A percentile compares a stretch with the other conserved stretches of the same genome.
Evolutionary conservation across 2,888 invertebrate species (phyloP).

Genomic region (Anoplius nigerrimus): DNA sequence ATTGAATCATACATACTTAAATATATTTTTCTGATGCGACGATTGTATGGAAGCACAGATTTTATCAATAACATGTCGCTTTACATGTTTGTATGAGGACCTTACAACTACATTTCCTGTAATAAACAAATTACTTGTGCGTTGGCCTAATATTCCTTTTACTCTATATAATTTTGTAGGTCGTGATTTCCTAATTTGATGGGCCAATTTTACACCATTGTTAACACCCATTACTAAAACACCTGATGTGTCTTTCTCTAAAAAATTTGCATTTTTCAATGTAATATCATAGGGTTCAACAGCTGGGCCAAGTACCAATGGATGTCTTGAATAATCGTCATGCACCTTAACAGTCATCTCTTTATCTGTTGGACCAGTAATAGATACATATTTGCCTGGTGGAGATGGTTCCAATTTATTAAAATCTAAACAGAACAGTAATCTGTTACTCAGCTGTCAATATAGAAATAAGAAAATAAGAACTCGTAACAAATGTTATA

Average conservation of each 20-base stretch:
- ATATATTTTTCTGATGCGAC: conserved; percentile 91
- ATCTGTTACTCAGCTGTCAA: neutral
- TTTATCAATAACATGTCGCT: conserved; percentile 82
- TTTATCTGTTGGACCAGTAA: conserved; percentile 81
- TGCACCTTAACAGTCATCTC: conserved; percentile 78
- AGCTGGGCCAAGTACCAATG: conserved; percentile 85
- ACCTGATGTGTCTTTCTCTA: conserved; percentile 84
- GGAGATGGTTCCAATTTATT: conserved; percentile 82
- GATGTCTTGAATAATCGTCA: conserved; percentile 85
- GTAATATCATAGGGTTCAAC: conserved; percentile 83
- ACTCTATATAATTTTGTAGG: conserved; percentile 84
- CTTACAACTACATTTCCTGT: conserved; percentile 84
- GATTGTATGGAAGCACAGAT: conserved; percentile 89
- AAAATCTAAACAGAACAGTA: conserved; percentile 78
- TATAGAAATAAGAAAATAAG: neutral
- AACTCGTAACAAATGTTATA: neutral
- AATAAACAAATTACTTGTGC: conserved; percentile 84
- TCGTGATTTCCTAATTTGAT: conserved; percentile 78
- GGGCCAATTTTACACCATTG: conserved; percentile 78
- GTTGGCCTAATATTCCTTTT: conserved; percentile 85
- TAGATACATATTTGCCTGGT: conserved; percentile 78
- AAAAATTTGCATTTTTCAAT: conserved; percentile 78
- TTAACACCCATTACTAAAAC: conserved; percentile 87
- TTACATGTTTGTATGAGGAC: conserved; percentile 84
- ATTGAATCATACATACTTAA: conserved; percentile 79